Conservation (phyloP, 2,888 invertebrate species). For the Tholera decimalis region DNA sequence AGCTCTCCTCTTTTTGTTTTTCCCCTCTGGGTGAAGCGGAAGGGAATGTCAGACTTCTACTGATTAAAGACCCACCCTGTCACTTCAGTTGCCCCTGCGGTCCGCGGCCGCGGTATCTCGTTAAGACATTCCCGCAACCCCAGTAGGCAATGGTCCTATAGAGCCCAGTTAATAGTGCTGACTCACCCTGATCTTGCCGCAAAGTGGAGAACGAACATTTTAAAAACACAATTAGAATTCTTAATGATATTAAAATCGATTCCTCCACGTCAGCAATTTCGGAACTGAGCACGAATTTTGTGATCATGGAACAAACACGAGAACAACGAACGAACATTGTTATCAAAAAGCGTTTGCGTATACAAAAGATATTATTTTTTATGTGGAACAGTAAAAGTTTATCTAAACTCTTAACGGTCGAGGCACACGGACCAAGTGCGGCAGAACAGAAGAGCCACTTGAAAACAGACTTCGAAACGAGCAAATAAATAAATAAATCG, state of each 20-base stretch:
- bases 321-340: conserved; percentile 13
- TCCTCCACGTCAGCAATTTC: not conserved
- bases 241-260: conserved; percentile 7
- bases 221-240: conserved; percentile 5
- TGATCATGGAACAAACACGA: conserved; percentile 3
- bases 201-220: not conserved
- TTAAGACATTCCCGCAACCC: no score
- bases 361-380: conserved; percentile 52
- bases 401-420: conserved; percentile 46
- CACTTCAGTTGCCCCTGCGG: no score
- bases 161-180: no score
- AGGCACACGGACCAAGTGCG: conserved; percentile 11
- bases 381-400: conserved; percentile 54
- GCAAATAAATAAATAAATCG: not conserved
- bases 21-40: no score
- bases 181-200: no score
- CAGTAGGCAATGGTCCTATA: no score
- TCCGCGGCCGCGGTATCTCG: no score
- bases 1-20: no score
- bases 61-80: no score
- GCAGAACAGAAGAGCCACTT: conserved; percentile 16
- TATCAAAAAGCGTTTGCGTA: conserved; percentile 31
- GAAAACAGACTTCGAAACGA: not conserved
- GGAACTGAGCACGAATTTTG: conserved; percentile 3
- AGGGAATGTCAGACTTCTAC: no score